Conservation (phyloP, 1,140 invertebrate genomes). For the Tetranychus cinnabarinus region DNA sequence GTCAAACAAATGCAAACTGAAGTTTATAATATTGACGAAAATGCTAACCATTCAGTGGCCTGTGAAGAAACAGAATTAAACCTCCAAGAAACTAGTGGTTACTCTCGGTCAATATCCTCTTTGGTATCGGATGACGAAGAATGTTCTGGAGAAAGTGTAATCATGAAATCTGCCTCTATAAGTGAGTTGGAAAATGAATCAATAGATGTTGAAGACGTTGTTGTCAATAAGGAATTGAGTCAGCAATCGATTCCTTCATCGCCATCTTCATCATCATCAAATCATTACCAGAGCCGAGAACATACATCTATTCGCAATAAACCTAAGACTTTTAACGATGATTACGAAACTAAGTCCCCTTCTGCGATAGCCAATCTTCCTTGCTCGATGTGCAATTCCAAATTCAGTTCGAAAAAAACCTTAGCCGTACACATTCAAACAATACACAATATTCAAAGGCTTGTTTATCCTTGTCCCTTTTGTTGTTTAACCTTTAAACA, state of each 20-base stretch:
- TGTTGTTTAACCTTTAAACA: constrained; percentile 20
- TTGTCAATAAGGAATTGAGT: not conserved
- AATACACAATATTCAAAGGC: constrained; percentile 16
- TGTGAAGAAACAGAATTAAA: no score
- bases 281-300: not conserved
- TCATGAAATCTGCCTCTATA: no score
- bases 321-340: not conserved
- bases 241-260: no score
- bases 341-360: not conserved
- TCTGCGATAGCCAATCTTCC: not conserved
- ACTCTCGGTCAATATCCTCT: no score
- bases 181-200: not conserved
- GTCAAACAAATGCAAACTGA: not conserved
- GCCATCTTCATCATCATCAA: no score
- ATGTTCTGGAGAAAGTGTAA: no score
- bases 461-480: constrained; percentile 20
- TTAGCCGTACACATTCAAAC: constrained; percentile 19
- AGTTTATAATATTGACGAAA: not conserved
- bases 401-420: constrained; percentile 16
- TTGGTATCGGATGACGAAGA: no score
- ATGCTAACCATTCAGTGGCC: no score
- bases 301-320: not conserved
- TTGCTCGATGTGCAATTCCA: constrained; percentile 16
- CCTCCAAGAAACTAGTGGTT: no score
- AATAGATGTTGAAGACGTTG: not conserved